Percentiles rank a stretch among this genome's conserved stretches.
Conservation (phyloP, 2,888 invertebrate species). For the Macaria notata region DNA sequence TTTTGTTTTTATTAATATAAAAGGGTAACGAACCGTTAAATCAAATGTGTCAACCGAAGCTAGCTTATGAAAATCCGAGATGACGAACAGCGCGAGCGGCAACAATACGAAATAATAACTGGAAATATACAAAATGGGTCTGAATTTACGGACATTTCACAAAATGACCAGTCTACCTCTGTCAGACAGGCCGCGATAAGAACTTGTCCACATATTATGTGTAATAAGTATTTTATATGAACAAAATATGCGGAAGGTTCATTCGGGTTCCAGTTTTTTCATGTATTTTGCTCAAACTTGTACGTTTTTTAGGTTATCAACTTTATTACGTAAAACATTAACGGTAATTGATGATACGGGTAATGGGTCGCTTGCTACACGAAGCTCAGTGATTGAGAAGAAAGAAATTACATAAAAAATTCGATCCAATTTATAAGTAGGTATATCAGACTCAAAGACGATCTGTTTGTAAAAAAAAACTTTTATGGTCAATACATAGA, state of each 20-base stretch:
- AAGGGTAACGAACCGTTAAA: slow-evolving; percentile 11
- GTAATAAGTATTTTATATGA: background rate
- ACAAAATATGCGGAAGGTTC: background rate
- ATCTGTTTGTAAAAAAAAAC: too few species aligned
- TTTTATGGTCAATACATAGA: too few species aligned
- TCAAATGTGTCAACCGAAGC: slow-evolving; percentile 8
- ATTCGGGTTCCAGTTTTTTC: background rate
- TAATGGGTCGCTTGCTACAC: too few species aligned
- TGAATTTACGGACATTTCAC: slow-evolving; percentile 22
- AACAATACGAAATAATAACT: slow-evolving; percentile 26
- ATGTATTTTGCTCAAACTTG: background rate
- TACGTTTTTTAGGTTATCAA: too few species aligned
- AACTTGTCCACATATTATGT: background rate
- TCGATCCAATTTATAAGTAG: too few species aligned
- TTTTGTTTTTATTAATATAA: background rate
- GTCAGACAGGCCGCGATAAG: slow-evolving; percentile 23
- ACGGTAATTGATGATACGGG: too few species aligned
- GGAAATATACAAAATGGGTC: slow-evolving; percentile 18
- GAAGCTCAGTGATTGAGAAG: too few species aligned
- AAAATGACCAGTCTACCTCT: slow-evolving; percentile 27
- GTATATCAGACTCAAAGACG: too few species aligned
- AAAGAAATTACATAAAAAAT: too few species aligned
- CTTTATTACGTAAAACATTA: background rate
- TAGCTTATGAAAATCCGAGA: slow-evolving; percentile 16
- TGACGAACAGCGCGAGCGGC: slow-evolving; percentile 21